phyloP scores from a whole-genome alignment of 2,797 vertebrate species.

The Melanotaenia parkinsoni region DNA sequence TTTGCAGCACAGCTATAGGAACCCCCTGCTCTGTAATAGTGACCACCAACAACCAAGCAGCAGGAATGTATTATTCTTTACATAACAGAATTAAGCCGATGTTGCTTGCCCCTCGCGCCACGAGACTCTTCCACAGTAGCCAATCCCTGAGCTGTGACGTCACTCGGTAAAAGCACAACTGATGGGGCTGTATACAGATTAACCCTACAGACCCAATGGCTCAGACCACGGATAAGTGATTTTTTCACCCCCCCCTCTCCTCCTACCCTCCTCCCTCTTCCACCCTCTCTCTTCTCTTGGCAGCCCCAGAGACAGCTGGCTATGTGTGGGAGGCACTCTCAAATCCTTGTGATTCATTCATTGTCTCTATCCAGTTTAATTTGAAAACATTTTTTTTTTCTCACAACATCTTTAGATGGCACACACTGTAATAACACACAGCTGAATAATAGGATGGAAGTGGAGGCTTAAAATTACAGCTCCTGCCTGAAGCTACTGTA shows the following conservation, averaged over 20 bases:
- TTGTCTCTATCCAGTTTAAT: conserved; percentile 78
- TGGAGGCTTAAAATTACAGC: conserved; percentile 24
- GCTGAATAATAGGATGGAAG: conserved; percentile 39
- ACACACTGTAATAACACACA: conserved; percentile 56
- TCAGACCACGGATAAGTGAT: conserved; percentile 82
- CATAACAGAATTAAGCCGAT: conserved; percentile 83
- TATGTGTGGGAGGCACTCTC: conserved; percentile 77
- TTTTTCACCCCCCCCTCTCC: conserved; percentile 42
- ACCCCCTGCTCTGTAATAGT: conserved; percentile 49
- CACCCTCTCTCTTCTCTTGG: conserved; percentile 41
- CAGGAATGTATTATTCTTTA: conserved; percentile 82
- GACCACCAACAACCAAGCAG: conserved; percentile 42
- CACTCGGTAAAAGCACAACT: conserved; percentile 84
- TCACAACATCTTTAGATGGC: conserved; percentile 60
- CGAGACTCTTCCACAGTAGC: conserved; percentile 62
- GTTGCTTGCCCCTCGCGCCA: conserved; percentile 34
- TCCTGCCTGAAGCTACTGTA: conserved; percentile 19
- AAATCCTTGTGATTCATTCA: conserved; percentile 81
- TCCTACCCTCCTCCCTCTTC: not conserved
- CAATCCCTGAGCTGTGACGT: conserved; percentile 78
- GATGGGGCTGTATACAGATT: conserved; percentile 81
- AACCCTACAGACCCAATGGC: conserved; percentile 81
- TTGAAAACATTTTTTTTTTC: conserved; percentile 67
- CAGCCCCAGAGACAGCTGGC: conserved; percentile 78
- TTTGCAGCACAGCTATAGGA: conserved; percentile 47